These are phyloP conservation scores for Halcyon chelicuti DNA, from an alignment of 2,797 vertebrate species.

Conservation along the genomic window DNA sequence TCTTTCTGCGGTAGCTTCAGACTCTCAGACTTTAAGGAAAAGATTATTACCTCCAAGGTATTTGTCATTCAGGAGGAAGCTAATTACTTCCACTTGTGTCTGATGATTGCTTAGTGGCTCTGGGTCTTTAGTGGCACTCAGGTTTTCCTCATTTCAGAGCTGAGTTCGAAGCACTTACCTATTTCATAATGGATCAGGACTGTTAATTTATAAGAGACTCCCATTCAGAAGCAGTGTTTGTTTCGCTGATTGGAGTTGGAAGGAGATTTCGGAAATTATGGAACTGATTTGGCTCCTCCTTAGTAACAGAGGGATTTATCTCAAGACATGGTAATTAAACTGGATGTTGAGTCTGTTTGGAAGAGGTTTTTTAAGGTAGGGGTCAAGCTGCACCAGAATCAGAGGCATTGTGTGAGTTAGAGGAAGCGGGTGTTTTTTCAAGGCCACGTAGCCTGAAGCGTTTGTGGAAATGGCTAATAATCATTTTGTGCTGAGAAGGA, in stretches of 20 bases:
- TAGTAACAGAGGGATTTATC: constrained; percentile 22
- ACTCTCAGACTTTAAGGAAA: neutral
- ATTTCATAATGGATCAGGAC: neutral
- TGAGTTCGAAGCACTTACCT: neutral
- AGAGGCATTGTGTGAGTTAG: constrained; percentile 51
- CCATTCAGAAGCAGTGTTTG: constrained; percentile 5
- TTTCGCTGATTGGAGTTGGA: constrained; percentile 36
- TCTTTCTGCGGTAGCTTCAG: constrained; percentile 7
- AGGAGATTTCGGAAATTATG: neutral
- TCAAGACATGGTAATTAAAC: constrained; percentile 25
- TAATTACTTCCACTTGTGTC: constrained; percentile 36
- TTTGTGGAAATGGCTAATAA: constrained; percentile 72
- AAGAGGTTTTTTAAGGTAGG: constrained; percentile 58
- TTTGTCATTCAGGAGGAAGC: constrained; percentile 26
- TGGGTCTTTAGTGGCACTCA: neutral
- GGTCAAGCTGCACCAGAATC: constrained; percentile 43
- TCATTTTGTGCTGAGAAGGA: constrained; percentile 53
- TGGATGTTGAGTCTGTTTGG: constrained; percentile 53
- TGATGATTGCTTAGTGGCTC: neutral
- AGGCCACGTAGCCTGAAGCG: constrained; percentile 31
- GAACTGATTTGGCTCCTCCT: neutral
- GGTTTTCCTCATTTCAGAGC: neutral
- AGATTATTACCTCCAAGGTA: neutral
- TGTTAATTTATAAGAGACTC: constrained; percentile 27
- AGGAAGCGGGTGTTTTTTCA: constrained; percentile 63